Conservation (phyloP, 30 jellyfish, hydroid and myxozoan genomes). For the Cassiopea xamachana region DNA sequence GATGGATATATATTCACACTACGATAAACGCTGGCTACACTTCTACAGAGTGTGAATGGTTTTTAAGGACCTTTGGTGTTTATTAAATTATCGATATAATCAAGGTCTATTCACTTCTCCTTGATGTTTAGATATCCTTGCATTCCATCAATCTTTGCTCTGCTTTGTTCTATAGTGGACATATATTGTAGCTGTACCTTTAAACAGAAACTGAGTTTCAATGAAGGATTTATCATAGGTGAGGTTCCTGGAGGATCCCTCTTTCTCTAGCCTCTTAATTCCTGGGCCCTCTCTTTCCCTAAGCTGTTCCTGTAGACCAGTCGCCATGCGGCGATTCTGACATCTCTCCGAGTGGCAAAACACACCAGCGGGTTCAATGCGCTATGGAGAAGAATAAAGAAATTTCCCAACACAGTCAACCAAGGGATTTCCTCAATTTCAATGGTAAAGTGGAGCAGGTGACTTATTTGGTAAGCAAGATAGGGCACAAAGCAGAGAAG, state of each 20-base stretch:
- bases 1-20: no score
- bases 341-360: not conserved
- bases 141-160: no score
- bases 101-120: no score
- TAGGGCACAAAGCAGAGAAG: not conserved
- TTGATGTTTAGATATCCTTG: no score
- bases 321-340: not conserved
- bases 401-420: not conserved
- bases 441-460: not conserved
- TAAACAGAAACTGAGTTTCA: no score
- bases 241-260: not conserved
- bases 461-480: not conserved
- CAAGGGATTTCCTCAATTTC: not conserved
- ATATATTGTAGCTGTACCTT: no score
- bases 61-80: no score
- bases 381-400: not conserved
- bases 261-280: not conserved
- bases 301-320: not conserved
- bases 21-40: no score
- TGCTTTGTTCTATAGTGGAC: no score
- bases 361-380: not conserved
- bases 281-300: not conserved
- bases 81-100: no score
- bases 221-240: no score
- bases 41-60: no score